Evolutionary conservation across 2,888 invertebrate genomes (phyloP).

Genomic region (Andrena dorsata): DNA sequence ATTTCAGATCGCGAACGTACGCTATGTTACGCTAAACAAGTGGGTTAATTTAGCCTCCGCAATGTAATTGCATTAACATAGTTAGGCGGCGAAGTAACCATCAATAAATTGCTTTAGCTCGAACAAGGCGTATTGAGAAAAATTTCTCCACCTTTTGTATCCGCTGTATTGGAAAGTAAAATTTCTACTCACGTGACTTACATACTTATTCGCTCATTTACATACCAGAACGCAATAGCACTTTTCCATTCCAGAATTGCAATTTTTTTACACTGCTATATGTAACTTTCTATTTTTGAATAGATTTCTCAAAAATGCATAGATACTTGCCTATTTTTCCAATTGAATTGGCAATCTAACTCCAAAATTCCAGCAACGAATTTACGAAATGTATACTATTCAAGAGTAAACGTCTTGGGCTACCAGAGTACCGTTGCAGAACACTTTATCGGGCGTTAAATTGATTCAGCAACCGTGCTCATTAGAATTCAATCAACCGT

Average conservation of each 20-base stretch:
- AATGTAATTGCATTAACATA: constrained; percentile 38
- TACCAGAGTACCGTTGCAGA: background rate
- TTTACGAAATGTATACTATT: background rate
- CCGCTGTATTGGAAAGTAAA: background rate
- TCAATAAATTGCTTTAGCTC: too few species aligned
- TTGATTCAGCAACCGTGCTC: constrained; percentile 24
- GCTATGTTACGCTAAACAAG: constrained; percentile 38
- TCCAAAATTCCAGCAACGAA: too few species aligned
- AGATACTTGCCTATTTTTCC: too few species aligned
- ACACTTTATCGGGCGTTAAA: constrained; percentile 26
- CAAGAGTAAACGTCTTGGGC: background rate
- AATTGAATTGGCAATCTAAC: too few species aligned
- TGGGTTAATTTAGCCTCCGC: constrained; percentile 20
- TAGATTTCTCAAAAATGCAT: too few species aligned
- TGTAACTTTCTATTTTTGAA: too few species aligned
- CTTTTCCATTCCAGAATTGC: too few species aligned
- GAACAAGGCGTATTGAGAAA: background rate
- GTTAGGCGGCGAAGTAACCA: too few species aligned
- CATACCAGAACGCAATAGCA: too few species aligned
- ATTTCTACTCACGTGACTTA: background rate
- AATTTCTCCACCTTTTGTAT: background rate
- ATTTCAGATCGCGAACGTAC: constrained; percentile 21
- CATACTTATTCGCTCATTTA: too few species aligned
- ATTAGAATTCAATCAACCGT: constrained; percentile 23
- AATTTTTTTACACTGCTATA: too few species aligned